Base-by-base conservation (phyloP, 2,888 invertebrate species). In the Melolontha melolontha region DNA sequence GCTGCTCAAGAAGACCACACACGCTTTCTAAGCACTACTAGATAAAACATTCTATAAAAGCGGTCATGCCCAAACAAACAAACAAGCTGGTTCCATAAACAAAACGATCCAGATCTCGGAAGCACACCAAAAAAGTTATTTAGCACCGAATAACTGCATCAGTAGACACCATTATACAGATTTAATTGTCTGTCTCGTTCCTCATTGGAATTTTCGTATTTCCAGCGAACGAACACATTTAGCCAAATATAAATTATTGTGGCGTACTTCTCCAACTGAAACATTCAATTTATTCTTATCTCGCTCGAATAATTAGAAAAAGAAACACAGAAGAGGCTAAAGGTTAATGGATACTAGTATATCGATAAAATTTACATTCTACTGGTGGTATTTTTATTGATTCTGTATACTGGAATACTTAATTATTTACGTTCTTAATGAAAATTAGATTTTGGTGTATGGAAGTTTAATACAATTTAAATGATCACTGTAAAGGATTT, bases 21-120 rank as follows among this genome's bases (percentile, higher is more conserved):
- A 71, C 73, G 69, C 57, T 64, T 73, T 72, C 70, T 74, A 73
- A 66, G 67, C 75, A 74, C 63, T 51, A 70, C 68, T 72, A 74
- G 73, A 76, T 75, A 74, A 76, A 74, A 72, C 69, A 69, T 67
- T 66, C 67, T 67, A 70, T 71, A 71, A 69, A 73, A 71, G 70
- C 70, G 71, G 68, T 68, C 71, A 72, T 73, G 70, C 70, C 54
- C 54, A 54, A 54, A 54, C 41, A 39, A 55, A 55, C 34, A 6
- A 2, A 34, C 44, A 55, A 55, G 55, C 64, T 50, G 17, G 39
- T 34, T 44, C 55, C 66, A 51, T 64, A 51, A 65, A 65, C 52
- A 54, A 65, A 65, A 51, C 39, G 49, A 51, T 44, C 55, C 66
- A 55, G 55, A 55, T 64, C 49, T 44, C 55, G 47, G 54, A 17